Conservation (phyloP, 1,140 invertebrate species). For the Euura saliciscinereae region DNA sequence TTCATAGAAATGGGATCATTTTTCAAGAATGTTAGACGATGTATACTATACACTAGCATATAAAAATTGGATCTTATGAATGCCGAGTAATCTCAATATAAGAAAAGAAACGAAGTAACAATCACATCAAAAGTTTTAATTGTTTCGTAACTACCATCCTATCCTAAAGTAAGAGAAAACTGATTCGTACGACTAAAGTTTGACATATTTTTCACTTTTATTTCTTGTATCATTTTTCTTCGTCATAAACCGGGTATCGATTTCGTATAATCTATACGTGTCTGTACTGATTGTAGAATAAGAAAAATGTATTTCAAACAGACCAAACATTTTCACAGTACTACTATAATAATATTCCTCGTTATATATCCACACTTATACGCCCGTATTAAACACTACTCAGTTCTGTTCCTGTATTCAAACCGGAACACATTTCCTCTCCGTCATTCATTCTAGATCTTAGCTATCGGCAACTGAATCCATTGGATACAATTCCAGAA, state of each 20-base stretch:
- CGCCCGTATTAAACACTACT: slow-evolving; percentile 28
- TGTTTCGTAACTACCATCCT: neutral
- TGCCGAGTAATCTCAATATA: neutral
- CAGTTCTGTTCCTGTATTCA: slow-evolving; percentile 33
- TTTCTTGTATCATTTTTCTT: neutral
- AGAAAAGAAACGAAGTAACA: neutral
- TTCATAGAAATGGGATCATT: neutral
- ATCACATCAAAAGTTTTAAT: neutral
- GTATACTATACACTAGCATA: neutral
- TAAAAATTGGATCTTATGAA: slow-evolving; percentile 1
- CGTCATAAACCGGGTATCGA: neutral
- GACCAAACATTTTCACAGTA: neutral
- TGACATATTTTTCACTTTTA: neutral
- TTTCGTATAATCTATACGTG: neutral
- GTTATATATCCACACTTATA: neutral
- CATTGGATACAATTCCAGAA: no score
- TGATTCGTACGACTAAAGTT: neutral
- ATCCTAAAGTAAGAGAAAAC: slow-evolving; percentile 7
- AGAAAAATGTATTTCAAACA: slow-evolving; percentile 2
- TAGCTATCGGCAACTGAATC: slow-evolving; percentile 1
- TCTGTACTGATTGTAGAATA: slow-evolving; percentile 7
- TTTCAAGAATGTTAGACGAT: neutral
- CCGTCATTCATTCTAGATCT: slow-evolving; percentile 17
- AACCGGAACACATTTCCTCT: slow-evolving; percentile 28
- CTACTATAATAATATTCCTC: neutral